These are phyloP conservation scores for Ctenopoma kingsleyae DNA, from an alignment of 2,797 vertebrate genomes.

Conservation along the genomic window DNA sequence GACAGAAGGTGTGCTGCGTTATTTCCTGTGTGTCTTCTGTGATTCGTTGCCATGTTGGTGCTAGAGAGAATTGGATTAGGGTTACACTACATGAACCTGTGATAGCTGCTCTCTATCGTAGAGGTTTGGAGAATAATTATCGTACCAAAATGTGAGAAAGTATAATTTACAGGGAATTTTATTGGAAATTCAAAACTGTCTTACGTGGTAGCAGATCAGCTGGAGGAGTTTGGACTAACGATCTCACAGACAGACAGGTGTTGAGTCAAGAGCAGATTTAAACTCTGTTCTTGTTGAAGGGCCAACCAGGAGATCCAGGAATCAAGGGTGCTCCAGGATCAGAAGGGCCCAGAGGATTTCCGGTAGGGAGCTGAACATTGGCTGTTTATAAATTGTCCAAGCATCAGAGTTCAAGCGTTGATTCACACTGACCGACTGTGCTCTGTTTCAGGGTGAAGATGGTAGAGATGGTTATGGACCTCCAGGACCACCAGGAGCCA, in stretches of 20 bases:
- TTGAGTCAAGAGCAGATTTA: background rate
- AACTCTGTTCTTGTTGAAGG: constrained; percentile 69
- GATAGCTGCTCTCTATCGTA: background rate
- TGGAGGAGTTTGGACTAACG: background rate
- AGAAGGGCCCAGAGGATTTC: constrained; percentile 81
- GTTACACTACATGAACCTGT: too few species aligned
- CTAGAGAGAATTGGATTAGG: background rate
- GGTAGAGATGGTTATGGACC: constrained; percentile 83
- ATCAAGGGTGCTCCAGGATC: constrained; percentile 76
- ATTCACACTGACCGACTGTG: background rate
- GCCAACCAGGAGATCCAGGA: constrained; percentile 85
- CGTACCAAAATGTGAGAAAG: too few species aligned
- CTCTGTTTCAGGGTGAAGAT: constrained; percentile 82
- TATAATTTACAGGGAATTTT: too few species aligned
- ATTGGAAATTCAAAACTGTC: background rate
- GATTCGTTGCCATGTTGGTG: background rate
- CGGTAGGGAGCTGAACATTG: constrained; percentile 73
- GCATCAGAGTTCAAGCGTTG: background rate
- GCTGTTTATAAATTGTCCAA: too few species aligned
- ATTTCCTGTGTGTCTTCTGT: background rate
- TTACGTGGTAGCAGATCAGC: background rate
- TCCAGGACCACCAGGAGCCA: constrained; percentile 82
- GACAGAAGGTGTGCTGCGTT: constrained; percentile 82
- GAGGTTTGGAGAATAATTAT: too few species aligned
- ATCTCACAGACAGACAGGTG: background rate